Base-by-base conservation (phyloP, 1,140 invertebrate species). In the Penaeus indicus region DNA sequence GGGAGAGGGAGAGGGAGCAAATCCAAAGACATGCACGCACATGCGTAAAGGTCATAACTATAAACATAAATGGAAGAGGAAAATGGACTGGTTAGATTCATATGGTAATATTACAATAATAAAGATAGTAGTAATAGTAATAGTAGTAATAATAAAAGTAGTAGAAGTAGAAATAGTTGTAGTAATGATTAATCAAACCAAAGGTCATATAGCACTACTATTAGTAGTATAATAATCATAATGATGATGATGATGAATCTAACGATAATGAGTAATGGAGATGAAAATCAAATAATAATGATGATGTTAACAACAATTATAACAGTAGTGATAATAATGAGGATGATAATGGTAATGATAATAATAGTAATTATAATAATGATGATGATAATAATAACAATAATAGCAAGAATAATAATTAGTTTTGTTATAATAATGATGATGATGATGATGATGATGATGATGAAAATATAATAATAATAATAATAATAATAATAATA, bases 231-330 rank as follows among this genome's bases (percentile, higher is more conserved):
- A 64, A 79, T 64, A 64, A 79, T 3, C 19, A 79, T 64, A 64
- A 79, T 64, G 25, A 79, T 21, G 25, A 79, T 64, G 25, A 79
- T 64, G 25, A 79, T 79, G 25, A 79, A 21, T 19, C 19, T 64
- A 25, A 79, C 25, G 77, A 79, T 64, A 25, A 79, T 64, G 77
- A 25, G 25, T 79, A 25, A 79, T 79, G 77, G 25, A 1, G 77
- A 79, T 32, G 32, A 32, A 32, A 32, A 32, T 32, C 32, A 32
- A 32, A 32, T 32, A 2, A 21, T 19, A 79, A 32, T 32, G 2
- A 32, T 32, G 32, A 32, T 67, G 78, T 5, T 47, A 27, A 42
- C 11, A 13, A 67, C 63, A 27, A 80, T 67, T 0, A 67, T 13
- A 25, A 67, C 25, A 25, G 11, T 63, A 27, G 11, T 80, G 13